Evolutionary conservation across 2,797 vertebrate species (phyloP).

Genomic region (Arctocebus calabarensis): DNA sequence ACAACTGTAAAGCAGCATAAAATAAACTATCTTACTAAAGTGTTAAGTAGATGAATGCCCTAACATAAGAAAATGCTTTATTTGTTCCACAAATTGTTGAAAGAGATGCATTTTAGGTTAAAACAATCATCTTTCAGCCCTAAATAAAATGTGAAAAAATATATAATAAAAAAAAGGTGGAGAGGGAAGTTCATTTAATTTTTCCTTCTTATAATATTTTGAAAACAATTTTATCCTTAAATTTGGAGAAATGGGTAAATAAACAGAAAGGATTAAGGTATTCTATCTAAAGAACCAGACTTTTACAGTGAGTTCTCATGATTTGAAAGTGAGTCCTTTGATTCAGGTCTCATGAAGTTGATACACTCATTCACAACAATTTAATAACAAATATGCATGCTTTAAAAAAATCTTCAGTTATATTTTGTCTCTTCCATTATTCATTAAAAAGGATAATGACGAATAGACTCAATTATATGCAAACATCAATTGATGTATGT

Average conservation of each 20-base stretch:
- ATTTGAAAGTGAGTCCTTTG: too few species aligned
- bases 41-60: background rate
- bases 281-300: background rate
- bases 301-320: background rate
- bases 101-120: background rate
- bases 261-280: background rate
- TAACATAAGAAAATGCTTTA: background rate
- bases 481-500: background rate
- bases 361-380: background rate
- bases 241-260: background rate
- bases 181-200: background rate
- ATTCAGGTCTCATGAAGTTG: slow-evolving; percentile 27
- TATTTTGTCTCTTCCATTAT: background rate
- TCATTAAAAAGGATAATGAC: background rate
- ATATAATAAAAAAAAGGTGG: background rate
- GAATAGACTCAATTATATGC: background rate
- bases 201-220: background rate
- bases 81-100: background rate
- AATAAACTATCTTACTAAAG: background rate
- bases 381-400: background rate
- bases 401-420: background rate
- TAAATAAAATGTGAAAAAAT: background rate
- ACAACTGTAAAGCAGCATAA: background rate
- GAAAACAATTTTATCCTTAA: background rate
- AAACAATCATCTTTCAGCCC: background rate